These are phyloP conservation scores for Montipora foliosa DNA, from an alignment of 64 coral and sea anemone genomes.

Conservation along the genomic window DNA sequence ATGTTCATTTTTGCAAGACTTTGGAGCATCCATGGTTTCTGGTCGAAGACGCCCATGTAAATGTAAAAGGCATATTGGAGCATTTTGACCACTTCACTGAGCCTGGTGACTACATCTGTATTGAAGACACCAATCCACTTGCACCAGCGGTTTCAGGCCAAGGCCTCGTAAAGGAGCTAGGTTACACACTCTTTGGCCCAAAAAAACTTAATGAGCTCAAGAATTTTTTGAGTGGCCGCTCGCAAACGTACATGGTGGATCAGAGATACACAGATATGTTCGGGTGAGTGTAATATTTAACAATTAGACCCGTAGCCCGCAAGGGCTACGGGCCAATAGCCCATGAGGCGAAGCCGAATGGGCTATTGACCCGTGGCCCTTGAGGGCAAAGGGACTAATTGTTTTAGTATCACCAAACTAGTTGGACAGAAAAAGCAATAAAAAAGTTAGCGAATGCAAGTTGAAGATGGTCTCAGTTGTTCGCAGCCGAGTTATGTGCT, in stretches of 20 bases:
- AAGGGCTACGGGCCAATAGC: too few relatives aligned
- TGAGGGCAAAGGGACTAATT: too few relatives aligned
- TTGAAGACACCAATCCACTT: constrained; percentile 62
- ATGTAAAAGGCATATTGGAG: constrained; percentile 45
- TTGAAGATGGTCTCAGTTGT: too few relatives aligned
- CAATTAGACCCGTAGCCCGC: too few relatives aligned
- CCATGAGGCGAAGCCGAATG: too few relatives aligned
- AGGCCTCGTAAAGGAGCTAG: constrained; percentile 31
- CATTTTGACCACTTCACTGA: constrained; percentile 61
- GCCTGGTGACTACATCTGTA: constrained; percentile 62
- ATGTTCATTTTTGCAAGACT: neutral
- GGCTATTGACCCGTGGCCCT: too few relatives aligned
- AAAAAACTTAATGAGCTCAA: neutral
- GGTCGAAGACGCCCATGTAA: constrained; percentile 69
- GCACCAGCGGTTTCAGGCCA: neutral
- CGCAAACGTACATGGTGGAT: constrained; percentile 60
- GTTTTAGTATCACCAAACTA: too few relatives aligned
- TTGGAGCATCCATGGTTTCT: constrained; percentile 76
- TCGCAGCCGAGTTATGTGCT: too few relatives aligned
- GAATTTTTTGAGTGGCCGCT: constrained; percentile 56
- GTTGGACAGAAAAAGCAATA: too few relatives aligned
- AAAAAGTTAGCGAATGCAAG: too few relatives aligned
- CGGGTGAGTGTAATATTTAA: constrained; percentile 24
- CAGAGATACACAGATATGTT: constrained; percentile 72
- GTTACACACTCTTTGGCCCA: constrained; percentile 13